Base-by-base conservation (phyloP, 2,888 invertebrate genomes). In the Syrphus vitripennis region DNA sequence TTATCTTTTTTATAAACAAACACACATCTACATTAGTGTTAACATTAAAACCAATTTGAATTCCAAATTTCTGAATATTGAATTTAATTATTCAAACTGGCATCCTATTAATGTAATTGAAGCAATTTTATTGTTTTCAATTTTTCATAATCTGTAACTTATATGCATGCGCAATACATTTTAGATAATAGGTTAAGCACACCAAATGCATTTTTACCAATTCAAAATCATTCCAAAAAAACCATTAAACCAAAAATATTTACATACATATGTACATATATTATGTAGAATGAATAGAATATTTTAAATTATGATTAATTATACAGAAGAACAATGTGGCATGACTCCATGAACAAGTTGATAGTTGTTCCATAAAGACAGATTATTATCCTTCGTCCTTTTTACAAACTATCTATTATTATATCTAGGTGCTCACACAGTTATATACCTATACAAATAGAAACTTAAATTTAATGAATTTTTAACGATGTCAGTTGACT, bases 401-500 rank as follows among this genome's bases (percentile, higher is more conserved):
- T 24, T 26, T 24, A 24, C 19, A 55, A 45, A 12, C 37, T 50
- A 40, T 42, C 34, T 21, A 6, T 5, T 14, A 48, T 10, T 5
- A 10, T 26, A 29, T 57, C 50, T 19, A 37, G 3, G 1, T 50
- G 7, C n/a, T 14, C n/a, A 24, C 16, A 26, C 34, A 10, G 4
- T 1, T 31, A 24, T 24, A 14, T 12, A 12, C 4, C 3, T 4
- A 55, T n/a, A n/a, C n/a, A n/a, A n/a, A n/a, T n/a, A 80, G 76
- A 57, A 71, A 80, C 71, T 76, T 70, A 71, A 80, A 76, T 76
- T 71, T 75, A 83, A 83, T 83, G 80, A 80, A 80, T 80, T 80
- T 80, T 83, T 80, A 83, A 83, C 71, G 83, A 83, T 75, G 29
- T 14, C 63, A 69, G 65, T 79, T 61, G 42, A 72, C 70, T 65